phyloP scores from a whole-genome alignment of 2,888 invertebrate species.

The Chaetoderma sp. region DNA sequence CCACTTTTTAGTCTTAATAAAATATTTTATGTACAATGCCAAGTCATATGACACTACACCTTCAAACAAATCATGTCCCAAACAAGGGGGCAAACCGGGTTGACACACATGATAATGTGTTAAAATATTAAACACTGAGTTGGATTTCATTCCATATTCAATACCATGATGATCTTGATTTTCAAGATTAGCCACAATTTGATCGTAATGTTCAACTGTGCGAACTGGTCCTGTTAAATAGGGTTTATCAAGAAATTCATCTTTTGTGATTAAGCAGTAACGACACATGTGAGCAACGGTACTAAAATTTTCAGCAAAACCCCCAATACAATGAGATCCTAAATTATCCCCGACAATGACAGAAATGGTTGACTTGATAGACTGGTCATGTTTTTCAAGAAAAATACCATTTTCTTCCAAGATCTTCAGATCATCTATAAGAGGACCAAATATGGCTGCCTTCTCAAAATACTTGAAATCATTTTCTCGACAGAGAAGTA shows the following conservation, averaged over 20 bases:
- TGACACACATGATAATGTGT: constrained; percentile 4
- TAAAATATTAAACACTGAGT: not conserved
- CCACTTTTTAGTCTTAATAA: not conserved
- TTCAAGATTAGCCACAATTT: too few relatives aligned
- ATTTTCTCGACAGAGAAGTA: not conserved
- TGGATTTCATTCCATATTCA: constrained; percentile 5
- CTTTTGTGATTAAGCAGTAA: constrained; percentile 9
- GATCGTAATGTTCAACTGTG: too few relatives aligned
- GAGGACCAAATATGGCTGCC: not conserved
- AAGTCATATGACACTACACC: not conserved
- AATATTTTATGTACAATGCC: constrained; percentile 4
- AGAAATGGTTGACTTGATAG: not conserved
- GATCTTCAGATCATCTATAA: not conserved
- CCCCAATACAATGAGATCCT: constrained; percentile 8
- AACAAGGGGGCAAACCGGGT: not conserved
- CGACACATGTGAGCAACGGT: constrained; percentile 4
- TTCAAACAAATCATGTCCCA: constrained; percentile 5
- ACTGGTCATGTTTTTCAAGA: not conserved
- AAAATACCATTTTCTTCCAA: not conserved
- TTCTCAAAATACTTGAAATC: not conserved
- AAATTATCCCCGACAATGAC: constrained; percentile 10
- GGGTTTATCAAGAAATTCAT: too few relatives aligned
- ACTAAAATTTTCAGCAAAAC: constrained; percentile 11
- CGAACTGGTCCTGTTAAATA: too few relatives aligned
- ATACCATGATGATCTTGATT: not conserved